Evolutionary conservation across 2,113 vertebrate species (phyloP), one percentile per base, ranked within the genome.

Genomic region (Oxygymnocypris stewartii): DNA sequence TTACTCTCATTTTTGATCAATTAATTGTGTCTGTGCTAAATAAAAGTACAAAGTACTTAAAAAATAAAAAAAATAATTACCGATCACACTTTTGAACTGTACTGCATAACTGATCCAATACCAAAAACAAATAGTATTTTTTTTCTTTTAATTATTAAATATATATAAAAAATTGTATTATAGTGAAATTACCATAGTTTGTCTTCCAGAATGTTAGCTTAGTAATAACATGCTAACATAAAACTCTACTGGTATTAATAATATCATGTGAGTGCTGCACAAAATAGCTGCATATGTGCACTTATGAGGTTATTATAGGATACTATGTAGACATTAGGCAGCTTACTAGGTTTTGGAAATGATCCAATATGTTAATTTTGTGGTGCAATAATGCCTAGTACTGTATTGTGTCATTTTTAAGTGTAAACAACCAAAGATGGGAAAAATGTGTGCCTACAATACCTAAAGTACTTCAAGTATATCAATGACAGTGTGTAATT

Each of bases 401-500:
- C 20, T 59, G 12, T 35, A 80, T 10, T 67, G 31, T n/a, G 59
- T 44, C 47, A 4, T 63, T 67, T 63, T 20, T 49, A 82, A 67
- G 5, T 8, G 57, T 49, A 67, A 82, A 82, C 42, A 49, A 65
- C 28, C 42, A 28, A 82, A 82, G 59, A 35, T 35, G 28, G 67
- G 14, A 82, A 82, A 82, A 82, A 67, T 67, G 49, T 35, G 28
- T 54, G 28, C 76, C 47, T 54, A 9, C 49, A 23, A 61, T 31
- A 61, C 42, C 16, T 67, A 47, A 25, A 28, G 25, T 20, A 47
- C 7, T 47, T 67, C 1, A 49, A 82, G n/a, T 25, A 82, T 81
- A 63, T 82, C n/a, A 40, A 82, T 67, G 37, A 63, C 76, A 54
- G 31, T 78, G 47, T 28, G 8, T 78, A 78, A 78, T 78, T 78